These are phyloP conservation scores for Antitype chi DNA, from an alignment of 2,888 invertebrate genomes.

Conservation along the genomic window DNA sequence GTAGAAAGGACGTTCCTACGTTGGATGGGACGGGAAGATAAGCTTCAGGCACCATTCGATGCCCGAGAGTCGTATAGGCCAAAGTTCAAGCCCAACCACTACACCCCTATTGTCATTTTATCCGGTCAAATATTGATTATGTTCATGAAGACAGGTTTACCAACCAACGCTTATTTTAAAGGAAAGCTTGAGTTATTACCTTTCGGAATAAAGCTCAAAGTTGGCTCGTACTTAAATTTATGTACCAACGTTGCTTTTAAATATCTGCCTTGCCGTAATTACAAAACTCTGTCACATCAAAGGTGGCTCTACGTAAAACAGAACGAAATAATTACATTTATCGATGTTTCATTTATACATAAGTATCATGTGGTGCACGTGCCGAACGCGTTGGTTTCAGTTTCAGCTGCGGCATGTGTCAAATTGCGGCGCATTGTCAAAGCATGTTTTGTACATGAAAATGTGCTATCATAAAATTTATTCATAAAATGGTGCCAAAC, in stretches of 20 bases:
- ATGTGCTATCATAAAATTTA: background rate
- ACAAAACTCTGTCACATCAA: background rate
- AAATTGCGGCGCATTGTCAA: slow-evolving; percentile 8
- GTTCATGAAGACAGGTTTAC: background rate
- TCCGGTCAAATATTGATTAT: slow-evolving; percentile 12
- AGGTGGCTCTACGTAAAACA: slow-evolving; percentile 28
- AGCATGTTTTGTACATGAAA: slow-evolving; percentile 11
- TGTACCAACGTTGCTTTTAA: background rate
- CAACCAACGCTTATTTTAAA: background rate
- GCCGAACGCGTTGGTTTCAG: background rate
- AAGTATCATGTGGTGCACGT: slow-evolving; percentile 1
- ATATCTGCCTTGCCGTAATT: background rate
- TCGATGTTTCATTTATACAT: slow-evolving; percentile 14
- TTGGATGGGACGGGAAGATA: background rate
- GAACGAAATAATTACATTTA: slow-evolving; percentile 20
- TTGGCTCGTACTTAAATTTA: slow-evolving; percentile 18
- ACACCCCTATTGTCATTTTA: slow-evolving; percentile 11
- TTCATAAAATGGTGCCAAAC: background rate
- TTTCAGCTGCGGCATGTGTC: slow-evolving; percentile 1
- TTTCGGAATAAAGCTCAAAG: background rate
- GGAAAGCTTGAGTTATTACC: background rate
- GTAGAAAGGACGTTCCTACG: too few species aligned
- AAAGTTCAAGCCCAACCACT: slow-evolving; percentile 16
- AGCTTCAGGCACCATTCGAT: background rate
- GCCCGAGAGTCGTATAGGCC: background rate